Base-by-base conservation (phyloP, 2,113 vertebrate species). In the Taurulus bubalis region DNA sequence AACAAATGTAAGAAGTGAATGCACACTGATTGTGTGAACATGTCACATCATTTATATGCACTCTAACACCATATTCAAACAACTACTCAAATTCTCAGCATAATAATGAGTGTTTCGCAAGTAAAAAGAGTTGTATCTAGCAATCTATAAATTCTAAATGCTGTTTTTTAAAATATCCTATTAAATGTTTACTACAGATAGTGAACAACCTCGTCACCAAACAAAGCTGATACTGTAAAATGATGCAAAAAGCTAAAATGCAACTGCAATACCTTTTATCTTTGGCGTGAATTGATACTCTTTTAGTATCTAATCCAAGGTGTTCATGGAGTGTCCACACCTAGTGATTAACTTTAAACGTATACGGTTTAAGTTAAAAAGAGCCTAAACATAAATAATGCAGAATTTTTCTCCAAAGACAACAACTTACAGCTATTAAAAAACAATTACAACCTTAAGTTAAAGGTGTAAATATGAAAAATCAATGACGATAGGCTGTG, bases 401-500 rank as follows among this genome's bases (percentile, higher is more conserved):
- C 0, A 4, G 6, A 30, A 14, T 42, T 30, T 15, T 30, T 1
- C 53, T 8, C 0, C 3, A 0, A 15, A 15, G 26, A 32, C 6
- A 30, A 42, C 15, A 8, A 30, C 0, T 6, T 22, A 30, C 0
- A 45, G 1, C 1, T 58, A 40, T 28, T 12, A 26, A 11, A 40
- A 56, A 40, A 38, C 7, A 11, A 59, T 8, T 30, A 4, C 24
- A 63, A 24, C 0, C 0, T 11, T 2, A 32, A 32, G 6, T 7
- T 49, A 24, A 62, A 34, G 1, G 1, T 26, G 4, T 34, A 2
- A 12, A 26, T 20, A 18, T 18, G 6, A n/a, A 34, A 24, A 0
- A 32, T 3, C 8, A 1, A 47, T 14, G 20, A 3, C 0, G 0
- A 36, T 14, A 20, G 9, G 9, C 10, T 22, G 26, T 15, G 30